Percentiles rank a stretch among this genome's conserved stretches.
phyloP scores from a whole-genome alignment of 2,113 vertebrate genomes.

The Nettapus auritus region DNA sequence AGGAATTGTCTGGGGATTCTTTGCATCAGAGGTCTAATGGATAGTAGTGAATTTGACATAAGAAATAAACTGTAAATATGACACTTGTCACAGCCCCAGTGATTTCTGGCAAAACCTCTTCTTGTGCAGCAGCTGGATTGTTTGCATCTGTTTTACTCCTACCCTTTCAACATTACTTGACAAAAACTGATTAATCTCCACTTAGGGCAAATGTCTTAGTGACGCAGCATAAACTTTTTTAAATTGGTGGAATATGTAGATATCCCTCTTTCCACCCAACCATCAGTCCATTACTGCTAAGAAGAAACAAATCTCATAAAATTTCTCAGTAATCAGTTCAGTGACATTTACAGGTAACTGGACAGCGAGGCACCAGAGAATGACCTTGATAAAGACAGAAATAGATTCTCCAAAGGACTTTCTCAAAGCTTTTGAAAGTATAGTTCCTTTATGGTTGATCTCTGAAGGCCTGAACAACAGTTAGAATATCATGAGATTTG shows the following conservation, averaged over 20 bases:
- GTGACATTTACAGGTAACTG: background rate
- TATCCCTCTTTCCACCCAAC: background rate
- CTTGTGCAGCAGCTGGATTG: constrained; percentile 34
- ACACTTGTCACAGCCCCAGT: background rate
- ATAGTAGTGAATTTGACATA: constrained; percentile 4
- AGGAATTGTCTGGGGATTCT: background rate
- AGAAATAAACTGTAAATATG: background rate
- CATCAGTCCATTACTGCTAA: background rate
- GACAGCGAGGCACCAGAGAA: background rate
- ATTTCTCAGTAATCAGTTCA: background rate
- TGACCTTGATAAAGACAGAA: background rate
- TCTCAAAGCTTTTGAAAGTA: background rate
- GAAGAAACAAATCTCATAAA: background rate
- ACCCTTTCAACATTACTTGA: background rate
- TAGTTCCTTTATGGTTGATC: background rate
- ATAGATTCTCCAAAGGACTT: background rate
- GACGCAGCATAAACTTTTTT: background rate
- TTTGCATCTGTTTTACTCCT: background rate
- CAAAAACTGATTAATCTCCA: background rate
- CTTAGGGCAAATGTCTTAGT: background rate
- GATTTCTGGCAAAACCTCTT: background rate
- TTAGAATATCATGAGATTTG: background rate
- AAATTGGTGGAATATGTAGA: background rate
- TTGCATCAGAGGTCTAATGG: background rate
- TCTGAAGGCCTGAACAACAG: background rate